phyloP scores from a whole-genome alignment of 1,140 invertebrate genomes.

The Neodiprion fabricii region DNA sequence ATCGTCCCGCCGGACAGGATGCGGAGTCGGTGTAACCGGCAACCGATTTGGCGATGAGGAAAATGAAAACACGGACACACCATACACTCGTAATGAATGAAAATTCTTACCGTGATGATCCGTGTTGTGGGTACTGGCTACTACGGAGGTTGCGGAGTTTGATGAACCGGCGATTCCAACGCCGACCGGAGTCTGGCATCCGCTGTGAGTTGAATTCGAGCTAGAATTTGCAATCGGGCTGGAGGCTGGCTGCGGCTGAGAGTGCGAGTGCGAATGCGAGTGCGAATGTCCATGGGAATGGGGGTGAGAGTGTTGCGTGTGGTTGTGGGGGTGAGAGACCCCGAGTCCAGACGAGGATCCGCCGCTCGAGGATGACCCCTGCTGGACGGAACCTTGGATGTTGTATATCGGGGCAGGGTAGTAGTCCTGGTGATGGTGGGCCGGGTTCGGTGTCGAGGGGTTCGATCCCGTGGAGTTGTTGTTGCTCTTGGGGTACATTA shows the following conservation, averaged over 20 bases:
- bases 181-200: conserved; percentile 44
- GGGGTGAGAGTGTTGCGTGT: too few species aligned
- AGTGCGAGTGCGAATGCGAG: neutral
- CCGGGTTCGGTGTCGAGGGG: conserved; percentile 20
- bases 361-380: neutral
- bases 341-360: too few species aligned
- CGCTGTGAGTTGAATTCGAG: conserved; percentile 42
- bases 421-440: neutral
- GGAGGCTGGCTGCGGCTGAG: conserved; percentile 39
- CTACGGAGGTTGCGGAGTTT: neutral
- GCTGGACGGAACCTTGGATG: neutral
- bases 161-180: conserved; percentile 38
- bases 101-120: neutral
- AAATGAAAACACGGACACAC: too few species aligned
- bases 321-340: too few species aligned
- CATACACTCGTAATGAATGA: too few species aligned
- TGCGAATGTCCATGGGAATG: too few species aligned
- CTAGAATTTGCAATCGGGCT: conserved; percentile 44
- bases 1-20: too few species aligned
- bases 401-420: neutral
- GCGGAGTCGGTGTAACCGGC: too few species aligned
- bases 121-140: neutral
- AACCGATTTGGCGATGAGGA: too few species aligned
- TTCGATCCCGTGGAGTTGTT: conserved; percentile 22
- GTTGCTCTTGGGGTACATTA: conserved; percentile 44